phyloP scores from a whole-genome alignment of 2,797 vertebrate species.

The Pitangus sulphuratus region DNA sequence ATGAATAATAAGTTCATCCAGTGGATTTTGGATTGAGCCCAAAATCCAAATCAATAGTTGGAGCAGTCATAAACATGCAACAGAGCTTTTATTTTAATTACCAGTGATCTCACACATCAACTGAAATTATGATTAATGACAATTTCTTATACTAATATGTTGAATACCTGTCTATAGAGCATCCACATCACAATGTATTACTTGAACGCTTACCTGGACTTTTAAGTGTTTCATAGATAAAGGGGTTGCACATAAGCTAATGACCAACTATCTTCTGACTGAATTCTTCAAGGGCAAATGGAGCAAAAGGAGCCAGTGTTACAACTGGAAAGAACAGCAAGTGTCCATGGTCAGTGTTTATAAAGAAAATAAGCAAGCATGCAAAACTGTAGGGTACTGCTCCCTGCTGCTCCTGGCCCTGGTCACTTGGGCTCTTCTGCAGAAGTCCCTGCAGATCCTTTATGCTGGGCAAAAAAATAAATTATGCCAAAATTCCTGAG shows the following conservation, averaged over 20 bases:
- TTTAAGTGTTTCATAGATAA: background rate
- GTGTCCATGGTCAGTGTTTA: fast-evolving
- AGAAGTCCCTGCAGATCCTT: background rate
- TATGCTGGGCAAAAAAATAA: background rate
- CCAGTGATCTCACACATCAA: background rate
- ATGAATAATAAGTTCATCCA: background rate
- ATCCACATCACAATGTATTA: background rate
- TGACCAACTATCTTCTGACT: background rate
- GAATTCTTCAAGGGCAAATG: background rate
- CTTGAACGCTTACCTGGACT: background rate
- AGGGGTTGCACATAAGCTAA: background rate
- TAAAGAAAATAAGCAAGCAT: background rate
- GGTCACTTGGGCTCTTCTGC: background rate
- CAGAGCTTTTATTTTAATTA: background rate
- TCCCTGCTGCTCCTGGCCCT: background rate
- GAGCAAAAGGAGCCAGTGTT: background rate
- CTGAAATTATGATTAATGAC: background rate
- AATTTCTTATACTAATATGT: background rate
- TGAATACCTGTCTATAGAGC: background rate
- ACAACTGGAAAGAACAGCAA: background rate
- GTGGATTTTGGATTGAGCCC: background rate
- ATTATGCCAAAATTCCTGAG: background rate
- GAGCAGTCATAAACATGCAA: background rate
- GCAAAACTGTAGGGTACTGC: background rate
- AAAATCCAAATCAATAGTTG: background rate